A percentile compares a stretch with the other conserved stretches of the same genome.
Conservation (phyloP, 2,797 vertebrate species). For the Galaxias olidus region DNA sequence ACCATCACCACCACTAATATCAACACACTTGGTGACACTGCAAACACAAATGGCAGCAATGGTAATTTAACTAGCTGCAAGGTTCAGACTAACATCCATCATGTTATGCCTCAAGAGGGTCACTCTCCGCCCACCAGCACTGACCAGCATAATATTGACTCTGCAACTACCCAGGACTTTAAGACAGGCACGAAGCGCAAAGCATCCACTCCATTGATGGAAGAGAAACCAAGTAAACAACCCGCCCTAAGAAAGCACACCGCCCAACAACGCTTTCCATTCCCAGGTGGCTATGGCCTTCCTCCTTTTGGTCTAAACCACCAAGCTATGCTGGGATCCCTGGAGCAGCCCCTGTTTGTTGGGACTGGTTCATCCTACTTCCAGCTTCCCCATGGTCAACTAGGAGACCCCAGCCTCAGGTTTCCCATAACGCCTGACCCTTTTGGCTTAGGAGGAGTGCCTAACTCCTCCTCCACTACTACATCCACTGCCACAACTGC, state of each 20-base stretch:
- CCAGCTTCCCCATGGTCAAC: slow-evolving; percentile 82
- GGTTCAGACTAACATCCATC: slow-evolving; percentile 25
- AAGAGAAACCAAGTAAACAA: slow-evolving; percentile 78
- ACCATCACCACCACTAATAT: neutral
- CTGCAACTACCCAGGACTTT: slow-evolving; percentile 80
- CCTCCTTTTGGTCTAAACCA: slow-evolving; percentile 83
- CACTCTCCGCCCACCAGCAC: slow-evolving; percentile 2
- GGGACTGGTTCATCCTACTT: slow-evolving; percentile 85
- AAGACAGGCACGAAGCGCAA: slow-evolving; percentile 84
- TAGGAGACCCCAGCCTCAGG: slow-evolving; percentile 84
- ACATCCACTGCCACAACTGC: slow-evolving; percentile 41
- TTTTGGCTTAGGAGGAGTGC: slow-evolving; percentile 72
- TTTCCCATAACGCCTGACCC: slow-evolving; percentile 87
- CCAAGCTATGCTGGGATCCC: slow-evolving; percentile 76
- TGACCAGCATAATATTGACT: slow-evolving; percentile 60
- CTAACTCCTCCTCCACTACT: slow-evolving; percentile 80
- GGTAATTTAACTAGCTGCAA: slow-evolving; percentile 24
- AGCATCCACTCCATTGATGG: slow-evolving; percentile 61
- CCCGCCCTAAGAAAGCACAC: slow-evolving; percentile 74
- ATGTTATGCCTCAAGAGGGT: slow-evolving; percentile 31
- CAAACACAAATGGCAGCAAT: slow-evolving; percentile 32
- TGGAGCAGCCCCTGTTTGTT: slow-evolving; percentile 85
- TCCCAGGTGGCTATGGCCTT: slow-evolving; percentile 80
- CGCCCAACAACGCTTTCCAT: slow-evolving; percentile 82
- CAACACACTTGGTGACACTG: slow-evolving; percentile 7